Base-by-base conservation (phyloP, 1,140 invertebrate genomes). In the Dryas iulia region DNA sequence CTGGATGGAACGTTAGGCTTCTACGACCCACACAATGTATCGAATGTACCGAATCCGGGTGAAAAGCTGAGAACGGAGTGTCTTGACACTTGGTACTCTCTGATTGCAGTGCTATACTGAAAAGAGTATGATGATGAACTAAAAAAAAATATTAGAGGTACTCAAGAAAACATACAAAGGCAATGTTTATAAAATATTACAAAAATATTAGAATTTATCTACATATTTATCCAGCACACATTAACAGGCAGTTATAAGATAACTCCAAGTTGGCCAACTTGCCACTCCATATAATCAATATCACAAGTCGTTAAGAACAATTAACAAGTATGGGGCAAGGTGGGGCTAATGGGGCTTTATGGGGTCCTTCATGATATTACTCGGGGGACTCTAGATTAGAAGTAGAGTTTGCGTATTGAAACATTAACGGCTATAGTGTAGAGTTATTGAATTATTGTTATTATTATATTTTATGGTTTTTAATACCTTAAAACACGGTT, bases 231-330 rank as follows among this genome's bases (percentile, higher is more conserved):
- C 0, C 1, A 47, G 18, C 39, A 47, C 8, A 14, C 39, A 47
- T 21, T 47, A 47, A 47, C 26, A 1, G 6, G 39, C 39, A 47
- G n/a, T 47, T 47, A 47, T 47, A 47, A 21, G 39, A 47, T 21
- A 47, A 47, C 7, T 18, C 39, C 39, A 2, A 21, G 12, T 47
- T 18, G 39, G 18, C 39, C 39, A 28, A 11, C 33, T 25, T 31
- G 5, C 4, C 53, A 23, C 35, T 53, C 25, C 14, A 30, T 62
- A 24, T 26, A 62, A 62, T 63, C 61, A 63, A 24, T 26, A 54
- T 56, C 39, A 11, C 54, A 59, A 66, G 64, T 66, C 64, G 64
- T 66, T 66, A 57, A 25, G 64, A 66, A 59, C 64, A 59, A 66
- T 66, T 66, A 66, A 59, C 56, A 66, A 66, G 56, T 59, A 66